Percentiles rank a stretch among this genome's conserved stretches.
These are phyloP conservation scores for Tenualosa thibaudeaui DNA, from an alignment of 2,797 vertebrate genomes.

Conservation along the genomic window DNA sequence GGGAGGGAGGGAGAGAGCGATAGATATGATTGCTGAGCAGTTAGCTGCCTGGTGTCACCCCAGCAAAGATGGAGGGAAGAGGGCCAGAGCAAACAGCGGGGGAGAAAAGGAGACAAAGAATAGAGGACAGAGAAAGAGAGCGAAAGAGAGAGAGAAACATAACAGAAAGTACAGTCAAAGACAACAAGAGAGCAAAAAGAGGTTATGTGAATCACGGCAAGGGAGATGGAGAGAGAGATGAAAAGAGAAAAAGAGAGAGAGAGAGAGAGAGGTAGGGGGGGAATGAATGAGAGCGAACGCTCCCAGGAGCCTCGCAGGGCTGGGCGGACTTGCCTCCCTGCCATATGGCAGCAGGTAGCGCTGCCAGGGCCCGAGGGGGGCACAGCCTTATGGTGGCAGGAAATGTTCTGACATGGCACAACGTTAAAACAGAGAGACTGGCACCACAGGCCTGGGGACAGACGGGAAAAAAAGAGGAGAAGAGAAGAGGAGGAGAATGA, in stretches of 20 bases:
- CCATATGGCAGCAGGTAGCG: conserved; percentile 45
- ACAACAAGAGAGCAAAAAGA: neutral
- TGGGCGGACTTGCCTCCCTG: conserved; percentile 20
- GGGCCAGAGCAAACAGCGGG: neutral
- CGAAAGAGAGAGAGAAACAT: neutral
- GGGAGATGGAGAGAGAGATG: neutral
- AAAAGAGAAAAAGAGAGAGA: neutral
- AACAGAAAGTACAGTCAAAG: neutral
- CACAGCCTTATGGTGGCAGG: conserved; percentile 44
- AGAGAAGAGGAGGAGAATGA: neutral
- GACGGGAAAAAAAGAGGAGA: neutral
- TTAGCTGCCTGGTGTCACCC: neutral
- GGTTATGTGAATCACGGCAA: neutral
- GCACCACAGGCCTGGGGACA: neutral
- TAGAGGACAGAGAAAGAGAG: neutral
- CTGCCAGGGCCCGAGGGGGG: conserved; percentile 35
- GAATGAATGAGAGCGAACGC: conserved; percentile 22
- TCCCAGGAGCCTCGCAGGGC: conserved; percentile 25
- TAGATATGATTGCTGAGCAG: neutral
- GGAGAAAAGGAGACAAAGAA: too few species aligned
- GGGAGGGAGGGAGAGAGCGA: neutral
- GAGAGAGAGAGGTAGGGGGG: neutral
- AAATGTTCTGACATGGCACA: conserved; percentile 28
- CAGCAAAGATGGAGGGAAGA: neutral
- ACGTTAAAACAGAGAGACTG: conserved; percentile 29